Percentiles rank a stretch among this genome's conserved stretches.
Evolutionary conservation across 2,888 invertebrate species (phyloP).

Genomic region (Tetropium fuscum): DNA sequence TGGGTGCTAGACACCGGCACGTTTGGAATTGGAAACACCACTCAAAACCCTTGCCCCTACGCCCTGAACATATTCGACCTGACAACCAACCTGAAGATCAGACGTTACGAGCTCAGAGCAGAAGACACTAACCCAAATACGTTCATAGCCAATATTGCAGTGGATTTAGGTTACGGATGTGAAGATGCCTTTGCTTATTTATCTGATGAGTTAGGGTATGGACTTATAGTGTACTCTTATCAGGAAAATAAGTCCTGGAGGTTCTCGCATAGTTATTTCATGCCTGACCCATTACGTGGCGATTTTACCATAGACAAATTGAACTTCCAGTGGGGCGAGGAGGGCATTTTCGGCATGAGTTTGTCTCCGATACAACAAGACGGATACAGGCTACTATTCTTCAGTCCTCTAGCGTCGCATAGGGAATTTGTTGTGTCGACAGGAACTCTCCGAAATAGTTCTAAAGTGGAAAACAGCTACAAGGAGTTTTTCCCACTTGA

Average conservation of each 20-base stretch:
- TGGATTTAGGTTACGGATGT: slow-evolving; percentile 67
- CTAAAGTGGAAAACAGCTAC: slow-evolving; percentile 76
- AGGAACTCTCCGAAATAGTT: slow-evolving; percentile 76
- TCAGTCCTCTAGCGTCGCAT: slow-evolving; percentile 83
- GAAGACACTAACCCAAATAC: slow-evolving; percentile 83
- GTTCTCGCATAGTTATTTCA: slow-evolving; percentile 81
- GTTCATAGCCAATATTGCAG: slow-evolving; percentile 88
- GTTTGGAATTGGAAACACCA: slow-evolving; percentile 81
- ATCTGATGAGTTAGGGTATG: slow-evolving; percentile 86
- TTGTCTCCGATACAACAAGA: slow-evolving; percentile 75
- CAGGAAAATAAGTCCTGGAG: slow-evolving; percentile 83
- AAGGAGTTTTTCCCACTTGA: slow-evolving; percentile 77
- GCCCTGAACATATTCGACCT: slow-evolving; percentile 83
- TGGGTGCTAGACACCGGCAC: slow-evolving; percentile 90
- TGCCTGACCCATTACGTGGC: slow-evolving; percentile 83
- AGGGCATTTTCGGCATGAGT: slow-evolving; percentile 79
- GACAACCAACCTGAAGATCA: slow-evolving; percentile 76
- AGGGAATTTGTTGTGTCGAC: slow-evolving; percentile 86
- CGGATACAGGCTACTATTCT: slow-evolving; percentile 80
- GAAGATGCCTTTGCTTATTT: slow-evolving; percentile 52
- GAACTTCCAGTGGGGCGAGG: slow-evolving; percentile 88
- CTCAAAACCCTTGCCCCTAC: slow-evolving; percentile 84
- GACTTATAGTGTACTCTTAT: slow-evolving; percentile 84
- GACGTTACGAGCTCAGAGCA: slow-evolving; percentile 74
- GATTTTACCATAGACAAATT: slow-evolving; percentile 84